A percentile compares a stretch with the other conserved stretches of the same genome.
Conservation (phyloP, 2,113 vertebrate species). For the Astatoreochromis straeleni region DNA sequence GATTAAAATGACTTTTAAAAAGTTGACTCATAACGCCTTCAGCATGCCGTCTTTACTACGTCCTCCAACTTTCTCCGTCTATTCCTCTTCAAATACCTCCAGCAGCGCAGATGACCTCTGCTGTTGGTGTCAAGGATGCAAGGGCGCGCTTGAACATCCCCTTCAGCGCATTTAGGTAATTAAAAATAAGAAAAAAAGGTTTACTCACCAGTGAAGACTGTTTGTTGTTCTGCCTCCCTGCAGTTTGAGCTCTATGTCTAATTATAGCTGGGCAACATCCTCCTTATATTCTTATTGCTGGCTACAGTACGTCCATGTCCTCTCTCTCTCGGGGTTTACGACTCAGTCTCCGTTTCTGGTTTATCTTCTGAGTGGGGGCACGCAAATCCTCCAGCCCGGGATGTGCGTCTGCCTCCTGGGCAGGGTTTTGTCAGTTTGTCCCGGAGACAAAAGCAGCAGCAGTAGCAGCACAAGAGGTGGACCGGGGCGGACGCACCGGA, state of each 20-base stretch:
- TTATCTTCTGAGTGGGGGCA: neutral
- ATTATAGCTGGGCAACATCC: neutral
- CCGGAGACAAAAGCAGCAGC: neutral
- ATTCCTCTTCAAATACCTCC: neutral
- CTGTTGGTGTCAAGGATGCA: neutral
- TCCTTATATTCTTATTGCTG: neutral
- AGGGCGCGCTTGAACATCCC: neutral
- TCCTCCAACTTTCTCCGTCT: neutral
- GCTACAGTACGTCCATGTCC: neutral
- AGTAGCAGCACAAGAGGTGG: neutral
- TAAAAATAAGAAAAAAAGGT: neutral
- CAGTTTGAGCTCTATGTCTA: neutral
- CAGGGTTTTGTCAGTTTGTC: neutral
- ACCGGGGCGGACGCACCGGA: neutral
- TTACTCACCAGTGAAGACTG: conserved; percentile 28
- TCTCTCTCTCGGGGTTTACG: neutral
- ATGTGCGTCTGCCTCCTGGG: neutral
- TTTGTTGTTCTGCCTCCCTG: neutral
- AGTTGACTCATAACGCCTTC: neutral
- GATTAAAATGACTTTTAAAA: neutral
- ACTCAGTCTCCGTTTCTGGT: neutral
- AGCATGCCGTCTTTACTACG: no score
- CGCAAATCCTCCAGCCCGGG: neutral
- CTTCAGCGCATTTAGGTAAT: neutral
- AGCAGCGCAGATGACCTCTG: neutral